A percentile compares a stretch with the other conserved stretches of the same genome.
These are phyloP conservation scores for Phasia obesa DNA, from an alignment of 2,888 invertebrate species.

Conservation along the genomic window DNA sequence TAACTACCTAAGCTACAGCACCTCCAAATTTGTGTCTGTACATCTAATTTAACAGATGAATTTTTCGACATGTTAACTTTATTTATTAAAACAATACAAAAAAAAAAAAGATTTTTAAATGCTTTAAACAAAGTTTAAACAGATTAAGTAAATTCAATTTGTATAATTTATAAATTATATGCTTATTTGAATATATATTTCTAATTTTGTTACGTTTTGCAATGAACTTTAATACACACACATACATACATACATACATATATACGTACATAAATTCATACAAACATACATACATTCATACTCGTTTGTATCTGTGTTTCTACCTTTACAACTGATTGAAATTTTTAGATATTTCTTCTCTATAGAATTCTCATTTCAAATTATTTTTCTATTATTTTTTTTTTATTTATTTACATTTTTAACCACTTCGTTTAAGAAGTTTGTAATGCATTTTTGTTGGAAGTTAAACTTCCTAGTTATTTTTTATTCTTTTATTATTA, in stretches of 20 bases:
- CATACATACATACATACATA: too few species aligned
- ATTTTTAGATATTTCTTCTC: background rate
- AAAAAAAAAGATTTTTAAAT: background rate
- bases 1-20: too few species aligned
- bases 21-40: too few species aligned
- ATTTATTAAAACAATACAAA: background rate
- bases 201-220: too few species aligned
- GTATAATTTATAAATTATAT: background rate
- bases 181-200: too few species aligned
- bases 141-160: constrained; percentile 31
- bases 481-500: constrained; percentile 42
- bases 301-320: too few species aligned
- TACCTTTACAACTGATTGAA: too few species aligned
- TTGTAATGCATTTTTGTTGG: constrained; percentile 48
- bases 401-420: constrained; percentile 1
- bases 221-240: too few species aligned
- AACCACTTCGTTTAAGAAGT: constrained; percentile 49
- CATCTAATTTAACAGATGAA: too few species aligned
- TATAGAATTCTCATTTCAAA: background rate
- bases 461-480: constrained; percentile 68
- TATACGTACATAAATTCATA: too few species aligned
- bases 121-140: constrained; percentile 11
- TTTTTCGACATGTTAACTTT: background rate
- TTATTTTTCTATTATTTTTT: constrained; percentile 6
- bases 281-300: background rate